Evolutionary conservation across 2,888 invertebrate species (phyloP), one percentile per base, ranked within the genome.

Genomic region (Pimpla rufipes): DNA sequence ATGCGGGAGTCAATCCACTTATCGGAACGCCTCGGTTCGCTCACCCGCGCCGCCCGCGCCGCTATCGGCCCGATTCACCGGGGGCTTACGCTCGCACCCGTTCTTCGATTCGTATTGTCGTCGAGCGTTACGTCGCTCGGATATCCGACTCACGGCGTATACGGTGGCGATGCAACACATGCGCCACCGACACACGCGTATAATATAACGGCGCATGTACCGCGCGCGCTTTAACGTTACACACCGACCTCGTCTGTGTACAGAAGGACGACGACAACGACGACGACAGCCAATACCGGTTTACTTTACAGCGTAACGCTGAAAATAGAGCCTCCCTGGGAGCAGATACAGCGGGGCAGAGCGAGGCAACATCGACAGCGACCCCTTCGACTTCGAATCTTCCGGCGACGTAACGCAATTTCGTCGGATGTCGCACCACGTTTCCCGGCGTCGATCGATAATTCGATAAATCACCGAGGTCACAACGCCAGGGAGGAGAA

Each of bases 1-100:
- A 87, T 85, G 87, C 88, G 86, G 85, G 86, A 91, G 91, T 91
- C 91, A 90, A 91, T 92, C 90, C 90, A 92, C 90, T 90, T 90
- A 91, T 91, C 91, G 90, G 89, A 90, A 90, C 90, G 88, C 88
- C 85, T 86, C 85, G 87, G 86, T 88, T 88, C 74, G 37, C 8
- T 62, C 74, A 29, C 42, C 37, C 37, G 37, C 87, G 86, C 29
- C 29, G 29, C 29, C 29, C 88, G 86, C 81, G 86, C 88, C 83
- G 85, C 87, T 81, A 86, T 86, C 87, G 84, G 85, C 88, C 45
- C 73, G 73, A 73, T 73, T 73, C 73, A 59, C 59, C 59, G 16
- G 59, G 68, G 59, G 73, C 59, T 73, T 59, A 73, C 59, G 37
- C 40, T 52, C 67, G n/a, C n/a, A 88, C 88, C 85, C 87, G 87